Evolutionary conservation across 2,113 vertebrate genomes (phyloP), one percentile per base, ranked within the genome.

Genomic region (Perccottus glenii): DNA sequence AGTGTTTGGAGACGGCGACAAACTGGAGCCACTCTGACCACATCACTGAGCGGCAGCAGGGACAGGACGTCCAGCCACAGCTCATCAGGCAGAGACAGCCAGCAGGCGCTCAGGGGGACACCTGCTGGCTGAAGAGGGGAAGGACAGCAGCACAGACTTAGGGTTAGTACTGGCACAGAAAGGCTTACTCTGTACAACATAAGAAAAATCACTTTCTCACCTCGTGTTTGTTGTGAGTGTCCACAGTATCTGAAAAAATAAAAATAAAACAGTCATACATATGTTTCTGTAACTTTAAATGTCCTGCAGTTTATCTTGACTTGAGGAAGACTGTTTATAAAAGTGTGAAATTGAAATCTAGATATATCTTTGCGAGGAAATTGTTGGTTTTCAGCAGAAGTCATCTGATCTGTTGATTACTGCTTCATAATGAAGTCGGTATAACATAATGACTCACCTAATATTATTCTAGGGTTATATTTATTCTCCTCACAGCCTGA

Each of bases 71-170:
- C 82, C 55, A 91, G 58, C 87, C 83, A 85, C 38, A 91, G 33
- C 60, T 92, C 86, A 82, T 91, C 89, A 55, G 91, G 85, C 40
- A 93, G 83, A 36, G 81, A 67, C 33, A 88, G 60, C 84, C 87
- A 91, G 38, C 11, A 0, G 45, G 57, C 69, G 15, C 70, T 49
- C 2, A 35, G 43, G 57, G 11, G 48, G 63, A 77, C 40, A 14
- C 62, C 61, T 78, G 67, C 57, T 67, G 77, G 57, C 77, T 87
- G 52, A 59, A 2, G 58, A 50, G 38, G 3, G 16, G 9, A 12
- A 56, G 0, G 0, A 59, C 70, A 46, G 47, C 60, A 60, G 49
- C 12, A 14, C 6, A 63, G 5, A 14, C 2, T 27, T 27, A 61
- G 1, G 9, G 12, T 46, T 11, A 46, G 44, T 10, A 46, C 9